Conservation (phyloP, 1,140 invertebrate species). For the Ceratina calcarata region DNA sequence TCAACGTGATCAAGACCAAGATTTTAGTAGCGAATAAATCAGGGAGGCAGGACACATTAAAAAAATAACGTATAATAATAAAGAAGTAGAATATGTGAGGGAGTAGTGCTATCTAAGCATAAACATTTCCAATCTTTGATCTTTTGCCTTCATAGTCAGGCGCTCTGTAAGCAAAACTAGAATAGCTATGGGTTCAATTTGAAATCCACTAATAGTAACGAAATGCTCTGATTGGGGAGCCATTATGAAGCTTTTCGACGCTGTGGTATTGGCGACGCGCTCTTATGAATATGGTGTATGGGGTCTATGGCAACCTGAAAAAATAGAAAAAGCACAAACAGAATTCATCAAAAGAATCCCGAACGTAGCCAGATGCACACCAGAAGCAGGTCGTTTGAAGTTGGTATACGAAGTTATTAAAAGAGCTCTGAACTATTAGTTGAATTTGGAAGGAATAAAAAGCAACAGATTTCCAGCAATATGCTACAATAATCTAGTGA, state of each 20-base stretch:
- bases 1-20: not conserved
- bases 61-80: not conserved
- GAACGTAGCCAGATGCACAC: not conserved
- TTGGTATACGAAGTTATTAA: not conserved
- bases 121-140: not conserved
- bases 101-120: not conserved
- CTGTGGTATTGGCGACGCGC: not conserved
- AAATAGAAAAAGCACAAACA: not conserved
- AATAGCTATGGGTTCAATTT: not conserved
- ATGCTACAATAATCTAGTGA: not conserved
- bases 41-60: not conserved
- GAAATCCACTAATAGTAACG: not conserved
- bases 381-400: not conserved
- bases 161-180: not conserved
- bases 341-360: not conserved
- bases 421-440: not conserved
- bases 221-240: not conserved
- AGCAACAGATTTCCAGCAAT: not conserved
- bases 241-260: not conserved
- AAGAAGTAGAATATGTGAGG: not conserved
- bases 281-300: not conserved
- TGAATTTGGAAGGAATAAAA: not conserved
- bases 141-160: not conserved
- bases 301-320: not conserved
- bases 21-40: not conserved